phyloP scores from a whole-genome alignment of 2,113 vertebrate genomes.

The Coryphaenoides rupestris region DNA sequence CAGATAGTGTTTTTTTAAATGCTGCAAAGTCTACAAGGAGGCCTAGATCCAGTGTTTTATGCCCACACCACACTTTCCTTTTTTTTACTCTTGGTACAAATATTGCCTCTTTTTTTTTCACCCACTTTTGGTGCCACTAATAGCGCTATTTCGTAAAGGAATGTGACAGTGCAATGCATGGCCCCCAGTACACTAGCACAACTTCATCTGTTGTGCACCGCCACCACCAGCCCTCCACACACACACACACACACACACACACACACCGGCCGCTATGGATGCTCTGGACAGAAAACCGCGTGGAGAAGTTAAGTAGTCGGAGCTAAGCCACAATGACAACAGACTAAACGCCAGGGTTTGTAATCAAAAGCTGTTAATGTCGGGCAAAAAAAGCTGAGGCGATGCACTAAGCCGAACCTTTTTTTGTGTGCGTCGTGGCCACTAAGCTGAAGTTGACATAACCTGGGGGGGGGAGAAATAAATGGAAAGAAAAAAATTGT shows the following conservation, averaged over 20 bases:
- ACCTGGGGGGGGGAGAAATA: slow-evolving; percentile 53
- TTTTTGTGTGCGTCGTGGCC: slow-evolving; percentile 60
- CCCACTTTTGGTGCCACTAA: slow-evolving; percentile 41
- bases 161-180: slow-evolving; percentile 50
- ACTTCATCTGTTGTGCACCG: slow-evolving; percentile 34
- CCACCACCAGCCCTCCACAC: too few relatives aligned
- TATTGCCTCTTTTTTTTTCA: slow-evolving; percentile 23
- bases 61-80: slow-evolving; percentile 41
- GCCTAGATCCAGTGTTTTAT: slow-evolving; percentile 40
- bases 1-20: slow-evolving; percentile 54
- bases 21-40: slow-evolving; percentile 56
- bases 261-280: slow-evolving; percentile 38
- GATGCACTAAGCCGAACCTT: slow-evolving; percentile 64
- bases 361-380: slow-evolving; percentile 72
- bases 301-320: slow-evolving; percentile 56
- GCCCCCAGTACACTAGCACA: slow-evolving; percentile 25
- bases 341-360: slow-evolving; percentile 56
- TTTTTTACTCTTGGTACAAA: slow-evolving; percentile 29
- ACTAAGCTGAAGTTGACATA: slow-evolving; percentile 56
- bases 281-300: slow-evolving; percentile 50
- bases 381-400: slow-evolving; percentile 59
- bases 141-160: slow-evolving; percentile 32
- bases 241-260: neutral
- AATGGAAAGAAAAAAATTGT: neutral
- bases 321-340: slow-evolving; percentile 59